phyloP scores from a whole-genome alignment of 2,797 vertebrate genomes.

The Gymnocypris eckloni region DNA sequence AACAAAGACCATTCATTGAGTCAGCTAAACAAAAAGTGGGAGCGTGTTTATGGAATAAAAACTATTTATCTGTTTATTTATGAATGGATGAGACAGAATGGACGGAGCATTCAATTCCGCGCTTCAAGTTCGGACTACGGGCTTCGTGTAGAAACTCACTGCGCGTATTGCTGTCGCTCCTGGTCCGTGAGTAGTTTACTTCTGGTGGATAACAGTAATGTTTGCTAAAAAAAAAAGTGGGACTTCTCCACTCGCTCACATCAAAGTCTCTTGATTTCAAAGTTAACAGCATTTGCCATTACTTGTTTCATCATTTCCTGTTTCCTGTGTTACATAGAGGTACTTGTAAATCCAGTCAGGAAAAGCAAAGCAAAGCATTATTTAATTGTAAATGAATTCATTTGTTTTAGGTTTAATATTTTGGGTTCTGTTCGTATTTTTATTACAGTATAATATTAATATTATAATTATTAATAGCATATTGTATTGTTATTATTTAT shows the following conservation, averaged over 20 bases:
- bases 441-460: neutral
- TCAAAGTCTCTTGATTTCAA: constrained; percentile 22
- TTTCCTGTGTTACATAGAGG: neutral
- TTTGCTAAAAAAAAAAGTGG: neutral
- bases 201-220: neutral
- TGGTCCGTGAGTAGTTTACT: neutral
- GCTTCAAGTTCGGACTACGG: neutral
- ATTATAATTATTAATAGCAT: neutral
- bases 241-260: neutral
- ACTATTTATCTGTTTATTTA: neutral
- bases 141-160: neutral
- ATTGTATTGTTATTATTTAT: neutral
- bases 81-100: neutral
- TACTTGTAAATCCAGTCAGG: too few species aligned
- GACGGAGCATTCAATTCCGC: neutral
- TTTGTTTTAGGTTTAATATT: neutral
- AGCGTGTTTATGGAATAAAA: neutral
- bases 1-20: neutral
- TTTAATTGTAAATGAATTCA: neutral
- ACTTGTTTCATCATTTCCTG: constrained; percentile 26
- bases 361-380: neutral
- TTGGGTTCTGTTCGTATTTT: neutral
- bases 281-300: neutral
- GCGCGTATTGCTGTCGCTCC: neutral
- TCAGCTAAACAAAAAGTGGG: neutral